Evolutionary conservation across 1,140 invertebrate genomes (phyloP).

Genomic region (Gyrodactylus bullatarudis): DNA sequence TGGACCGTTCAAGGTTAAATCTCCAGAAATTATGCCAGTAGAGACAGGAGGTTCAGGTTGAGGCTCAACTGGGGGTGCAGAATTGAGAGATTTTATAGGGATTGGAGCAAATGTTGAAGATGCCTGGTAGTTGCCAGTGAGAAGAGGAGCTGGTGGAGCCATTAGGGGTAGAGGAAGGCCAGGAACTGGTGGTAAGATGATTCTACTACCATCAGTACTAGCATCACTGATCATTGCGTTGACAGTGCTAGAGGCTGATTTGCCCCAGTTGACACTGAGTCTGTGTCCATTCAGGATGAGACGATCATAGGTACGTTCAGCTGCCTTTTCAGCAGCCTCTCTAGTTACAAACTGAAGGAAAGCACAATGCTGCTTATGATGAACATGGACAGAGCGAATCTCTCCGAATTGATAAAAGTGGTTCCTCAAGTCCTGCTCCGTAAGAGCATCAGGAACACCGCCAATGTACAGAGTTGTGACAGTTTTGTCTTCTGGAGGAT

Average conservation of each 20-base stretch:
- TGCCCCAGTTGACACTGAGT: conserved; percentile 1
- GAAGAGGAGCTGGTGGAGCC: background rate
- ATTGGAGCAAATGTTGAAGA: background rate
- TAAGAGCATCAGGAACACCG: conserved; percentile 48
- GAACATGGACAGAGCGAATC: conserved; percentile 58
- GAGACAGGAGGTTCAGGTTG: background rate
- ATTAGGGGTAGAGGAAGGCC: background rate
- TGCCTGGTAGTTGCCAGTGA: background rate
- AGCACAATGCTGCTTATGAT: conserved; percentile 68
- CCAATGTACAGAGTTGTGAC: conserved; percentile 83
- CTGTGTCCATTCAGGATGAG: background rate
- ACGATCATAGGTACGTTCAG: conserved; percentile 81
- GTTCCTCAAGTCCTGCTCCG: conserved; percentile 57
- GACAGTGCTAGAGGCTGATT: background rate
- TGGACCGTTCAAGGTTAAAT: background rate
- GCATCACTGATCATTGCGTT: background rate
- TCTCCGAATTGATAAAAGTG: conserved; percentile 98
- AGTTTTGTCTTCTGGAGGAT: conserved; percentile 65
- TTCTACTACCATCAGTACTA: background rate
- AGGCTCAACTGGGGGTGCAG: background rate
- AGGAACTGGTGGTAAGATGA: background rate
- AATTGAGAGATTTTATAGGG: background rate
- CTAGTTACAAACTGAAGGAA: conserved; percentile 81
- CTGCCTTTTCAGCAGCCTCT: conserved; percentile 52
- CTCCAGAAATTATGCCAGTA: background rate